Conservation (phyloP, 2,797 vertebrate genomes). For the Pseudochaenichthys georgianus region DNA sequence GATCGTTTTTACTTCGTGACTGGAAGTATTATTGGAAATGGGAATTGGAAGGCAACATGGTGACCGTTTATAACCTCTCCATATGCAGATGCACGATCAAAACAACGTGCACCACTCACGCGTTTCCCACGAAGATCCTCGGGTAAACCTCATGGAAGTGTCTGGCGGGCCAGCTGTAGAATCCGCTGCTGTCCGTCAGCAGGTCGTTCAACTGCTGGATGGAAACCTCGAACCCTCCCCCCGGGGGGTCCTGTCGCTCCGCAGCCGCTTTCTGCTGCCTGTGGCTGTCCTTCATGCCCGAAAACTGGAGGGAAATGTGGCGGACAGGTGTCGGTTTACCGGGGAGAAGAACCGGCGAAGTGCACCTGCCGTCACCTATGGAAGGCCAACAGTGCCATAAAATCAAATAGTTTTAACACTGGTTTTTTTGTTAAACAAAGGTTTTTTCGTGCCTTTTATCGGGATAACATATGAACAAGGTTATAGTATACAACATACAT, state of each 20-base stretch:
- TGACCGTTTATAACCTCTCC: too few species aligned
- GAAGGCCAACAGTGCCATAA: too few species aligned
- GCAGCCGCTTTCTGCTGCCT: conserved; percentile 11
- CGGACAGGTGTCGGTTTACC: conserved; percentile 49
- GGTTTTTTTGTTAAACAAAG: too few species aligned
- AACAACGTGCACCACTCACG: conserved; percentile 86
- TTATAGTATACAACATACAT: too few species aligned
- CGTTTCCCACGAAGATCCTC: conserved; percentile 92
- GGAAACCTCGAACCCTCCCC: conserved; percentile 85
- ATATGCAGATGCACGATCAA: background rate
- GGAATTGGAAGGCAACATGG: background rate
- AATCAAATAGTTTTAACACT: too few species aligned
- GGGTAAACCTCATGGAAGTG: conserved; percentile 92
- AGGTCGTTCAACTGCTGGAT: conserved; percentile 95
- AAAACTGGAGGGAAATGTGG: conserved; percentile 18
- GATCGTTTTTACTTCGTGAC: background rate
- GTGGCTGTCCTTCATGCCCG: conserved; percentile 49
- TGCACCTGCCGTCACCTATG: background rate
- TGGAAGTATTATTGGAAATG: too few species aligned
- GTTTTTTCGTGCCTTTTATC: too few species aligned
- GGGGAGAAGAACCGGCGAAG: fast-evolving
- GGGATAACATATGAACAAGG: too few species aligned
- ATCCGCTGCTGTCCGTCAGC: conserved; percentile 89
- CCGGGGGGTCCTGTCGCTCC: conserved; percentile 65
- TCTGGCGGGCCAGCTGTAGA: conserved; percentile 90